Base-by-base conservation (phyloP, 2,888 invertebrate species). In the Amorpha juglandis region DNA sequence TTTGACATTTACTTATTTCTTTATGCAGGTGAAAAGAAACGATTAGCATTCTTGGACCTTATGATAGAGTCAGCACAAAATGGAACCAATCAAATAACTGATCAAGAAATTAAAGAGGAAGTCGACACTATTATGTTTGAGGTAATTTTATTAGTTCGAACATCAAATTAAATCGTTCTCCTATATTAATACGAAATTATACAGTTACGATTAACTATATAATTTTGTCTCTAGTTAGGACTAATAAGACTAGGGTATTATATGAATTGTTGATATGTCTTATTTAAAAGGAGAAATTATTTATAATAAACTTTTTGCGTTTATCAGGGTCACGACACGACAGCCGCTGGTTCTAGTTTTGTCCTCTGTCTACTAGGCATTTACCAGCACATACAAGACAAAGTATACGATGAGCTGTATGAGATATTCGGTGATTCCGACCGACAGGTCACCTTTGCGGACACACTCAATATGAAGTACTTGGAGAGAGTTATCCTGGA, bases 51-150 rank as follows among this genome's bases (percentile, higher is more conserved):
- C 90, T 94, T 98, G 71, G 98, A 99, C 87, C 94, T 98, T 69
- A 95, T 98, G 94, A 95, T 98, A 55, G 97, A 98, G 87, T 96
- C 97, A 67, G 96, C 97, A 62, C 96, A 97, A 81, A 97, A 96
- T 76, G 96, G 96, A 11, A 95, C 93, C 66, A 95, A 94, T 62
- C 89, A 94, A 65, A 95, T 97, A 69, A 96, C 94, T 52, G 97
- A 97, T 71, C 94, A 95, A 71, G 97, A 97, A 89, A 97, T 97
- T 71, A 97, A 97, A 84, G 97, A 97, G 83, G 97, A 97, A 93
- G 97, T 97, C 0, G 96, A 97, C 78, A 97, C 97, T 0, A 97
- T 97, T 67, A 97, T 97, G 97, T 97, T 97, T 83, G 96, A 98
- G 95, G 97, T 95, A 83, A 74, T 38, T 14, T 45, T 58, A 53